These are phyloP conservation scores for Microcebus murinus DNA, from an alignment of 2,113 vertebrate species.

Conservation along the genomic window DNA sequence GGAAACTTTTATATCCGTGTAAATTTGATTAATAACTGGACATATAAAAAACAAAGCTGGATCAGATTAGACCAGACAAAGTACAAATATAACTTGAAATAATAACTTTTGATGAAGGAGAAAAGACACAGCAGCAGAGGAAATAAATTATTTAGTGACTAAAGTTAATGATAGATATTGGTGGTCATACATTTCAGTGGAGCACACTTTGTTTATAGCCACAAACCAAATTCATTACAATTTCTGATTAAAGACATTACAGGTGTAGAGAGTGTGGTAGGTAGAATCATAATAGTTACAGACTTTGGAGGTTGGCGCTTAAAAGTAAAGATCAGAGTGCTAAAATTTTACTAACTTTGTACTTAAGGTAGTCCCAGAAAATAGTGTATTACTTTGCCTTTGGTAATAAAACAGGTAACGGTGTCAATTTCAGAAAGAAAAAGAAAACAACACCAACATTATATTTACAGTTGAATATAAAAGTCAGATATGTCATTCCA, in stretches of 20 bases:
- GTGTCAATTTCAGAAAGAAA: background rate
- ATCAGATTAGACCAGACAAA: background rate
- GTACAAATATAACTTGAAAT: background rate
- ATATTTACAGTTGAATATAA: background rate
- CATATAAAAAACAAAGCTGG: background rate
- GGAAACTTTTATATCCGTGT: background rate
- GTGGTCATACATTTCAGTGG: background rate
- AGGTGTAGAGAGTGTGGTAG: background rate
- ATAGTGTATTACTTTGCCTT: background rate
- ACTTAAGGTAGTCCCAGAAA: background rate
- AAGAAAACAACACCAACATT: background rate
- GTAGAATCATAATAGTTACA: background rate
- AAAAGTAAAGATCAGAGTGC: background rate
- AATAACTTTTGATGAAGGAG: background rate
- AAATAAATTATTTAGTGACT: background rate
- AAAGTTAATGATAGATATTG: background rate
- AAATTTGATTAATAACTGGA: background rate
- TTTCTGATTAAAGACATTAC: background rate
- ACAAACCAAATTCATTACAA: background rate
- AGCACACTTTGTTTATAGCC: background rate
- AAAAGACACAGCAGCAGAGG: background rate
- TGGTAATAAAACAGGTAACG: background rate
- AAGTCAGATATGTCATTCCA: background rate
- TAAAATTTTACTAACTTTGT: background rate
- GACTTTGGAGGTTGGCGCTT: background rate